Base-by-base conservation (phyloP, 2,888 invertebrate genomes). In the Apodemia zela region DNA sequence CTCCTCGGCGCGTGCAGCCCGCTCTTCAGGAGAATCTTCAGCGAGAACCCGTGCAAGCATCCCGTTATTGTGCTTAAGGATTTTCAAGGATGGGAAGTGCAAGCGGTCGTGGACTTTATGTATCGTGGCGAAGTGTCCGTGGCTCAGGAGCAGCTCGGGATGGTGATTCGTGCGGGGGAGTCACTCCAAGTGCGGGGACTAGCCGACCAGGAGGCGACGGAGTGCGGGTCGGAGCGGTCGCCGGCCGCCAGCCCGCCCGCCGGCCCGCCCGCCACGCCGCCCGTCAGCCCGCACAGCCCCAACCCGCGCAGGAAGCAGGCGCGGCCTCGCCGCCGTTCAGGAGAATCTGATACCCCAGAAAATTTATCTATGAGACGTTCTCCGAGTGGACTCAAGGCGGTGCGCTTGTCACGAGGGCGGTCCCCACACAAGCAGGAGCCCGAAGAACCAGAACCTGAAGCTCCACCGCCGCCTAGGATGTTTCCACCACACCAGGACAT, bases 121-220 rank as follows among this genome's bases (percentile, higher is more conserved):
- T 98, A 98, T 89, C 95, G 96, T 72, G 98, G 98, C 49, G 97
- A 98, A 89, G 97, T 98, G 73, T 96, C 96, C 71, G 97, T 98
- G 62, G 95, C 95, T 8, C 96, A 97, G 76, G 97, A 97, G 78
- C 96, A 97, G 69, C 92, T 98, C 33, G 94, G 96, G 64, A 95
- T 95, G 13, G 93, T 98, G 72, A 96, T 98, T 76, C 95, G 96
- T 75, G 97, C 97, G 3, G 98, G 97, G 0, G 97, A 97, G 79
- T 96, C 96, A 62, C 92, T 98, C 67, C 97, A 97, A 82, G 95
- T 97, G 68, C 94, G 96, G 25, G 97, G 97, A 5, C 85, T 97
- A 68, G 95, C 95, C 11, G 94, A 94, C 71, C 94, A 94, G 73
- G 93, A 93, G 59, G 89, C 89, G 51, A 89, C 90, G 63, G 93